Evolutionary conservation across 1,140 invertebrate species (phyloP).

Genomic region (Hormaphis cornu): DNA sequence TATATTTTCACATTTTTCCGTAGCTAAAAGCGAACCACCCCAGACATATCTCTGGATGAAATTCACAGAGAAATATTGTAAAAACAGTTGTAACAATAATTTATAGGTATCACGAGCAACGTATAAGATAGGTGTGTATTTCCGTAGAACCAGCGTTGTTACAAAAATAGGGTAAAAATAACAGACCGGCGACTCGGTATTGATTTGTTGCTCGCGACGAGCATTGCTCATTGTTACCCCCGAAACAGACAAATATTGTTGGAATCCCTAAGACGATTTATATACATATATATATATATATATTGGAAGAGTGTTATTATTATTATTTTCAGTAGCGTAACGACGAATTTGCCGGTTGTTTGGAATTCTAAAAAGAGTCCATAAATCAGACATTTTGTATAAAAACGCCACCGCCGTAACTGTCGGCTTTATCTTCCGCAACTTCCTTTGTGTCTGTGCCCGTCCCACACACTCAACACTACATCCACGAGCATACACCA

Average conservation of each 20-base stretch:
- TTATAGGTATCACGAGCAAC: no score
- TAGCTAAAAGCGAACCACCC: no score
- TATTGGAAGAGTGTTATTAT: no score
- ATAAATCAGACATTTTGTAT: constrained; percentile 22
- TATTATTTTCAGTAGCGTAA: neutral
- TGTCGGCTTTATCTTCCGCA: neutral
- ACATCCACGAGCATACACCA: neutral
- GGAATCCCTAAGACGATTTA: neutral
- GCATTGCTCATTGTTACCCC: no score
- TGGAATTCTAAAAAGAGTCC: constrained; percentile 21
- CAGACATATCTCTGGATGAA: no score
- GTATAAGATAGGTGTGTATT: no score
- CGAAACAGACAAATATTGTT: constrained; percentile 1
- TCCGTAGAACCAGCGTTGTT: neutral
- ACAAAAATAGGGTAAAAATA: no score
- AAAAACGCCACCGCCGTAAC: neutral
- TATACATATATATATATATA: neutral
- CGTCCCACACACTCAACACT: neutral
- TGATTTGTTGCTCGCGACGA: neutral
- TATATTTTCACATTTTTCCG: no score
- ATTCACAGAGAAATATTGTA: no score
- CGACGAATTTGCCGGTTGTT: constrained; percentile 13
- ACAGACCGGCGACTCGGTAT: no score
- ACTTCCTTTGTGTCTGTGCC: neutral
- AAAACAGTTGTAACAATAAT: no score